These are phyloP conservation scores for Caenorhabditis tropicalis DNA, from an alignment of 1,140 invertebrate species.

Conservation along the genomic window DNA sequence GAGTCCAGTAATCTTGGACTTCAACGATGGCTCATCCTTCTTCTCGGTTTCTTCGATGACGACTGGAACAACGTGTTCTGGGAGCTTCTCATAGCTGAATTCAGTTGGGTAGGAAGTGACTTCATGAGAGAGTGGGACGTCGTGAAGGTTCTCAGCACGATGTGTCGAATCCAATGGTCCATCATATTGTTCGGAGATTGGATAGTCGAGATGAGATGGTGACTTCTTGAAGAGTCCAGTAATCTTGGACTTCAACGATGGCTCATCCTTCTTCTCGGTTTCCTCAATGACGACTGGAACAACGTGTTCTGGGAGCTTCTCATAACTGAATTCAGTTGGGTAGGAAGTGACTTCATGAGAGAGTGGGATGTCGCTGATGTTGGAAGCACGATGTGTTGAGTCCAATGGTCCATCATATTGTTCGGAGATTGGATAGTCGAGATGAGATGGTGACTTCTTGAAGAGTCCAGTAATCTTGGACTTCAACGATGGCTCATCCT, in stretches of 20 bases:
- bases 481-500: not conserved
- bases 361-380: not conserved
- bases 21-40: not conserved
- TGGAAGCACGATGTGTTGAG: not conserved
- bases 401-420: not conserved
- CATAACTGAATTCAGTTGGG: constrained; percentile 18
- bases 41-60: not conserved
- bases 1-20: not conserved
- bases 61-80: not conserved
- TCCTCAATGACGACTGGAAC: constrained; percentile 3
- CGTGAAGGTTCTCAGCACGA: not conserved
- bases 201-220: constrained; percentile 14
- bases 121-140: not conserved
- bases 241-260: not conserved
- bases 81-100: not conserved
- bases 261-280: not conserved
- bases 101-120: not conserved
- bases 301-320: not conserved
- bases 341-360: not conserved
- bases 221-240: constrained; percentile 7
- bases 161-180: not conserved
- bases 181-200: not conserved
- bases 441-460: constrained; percentile 16
- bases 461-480: not conserved
- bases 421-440: not conserved